Evolutionary conservation across 2,888 invertebrate species (phyloP), one percentile per base, ranked within the genome.

Genomic region (Synergus gifuensis): DNA sequence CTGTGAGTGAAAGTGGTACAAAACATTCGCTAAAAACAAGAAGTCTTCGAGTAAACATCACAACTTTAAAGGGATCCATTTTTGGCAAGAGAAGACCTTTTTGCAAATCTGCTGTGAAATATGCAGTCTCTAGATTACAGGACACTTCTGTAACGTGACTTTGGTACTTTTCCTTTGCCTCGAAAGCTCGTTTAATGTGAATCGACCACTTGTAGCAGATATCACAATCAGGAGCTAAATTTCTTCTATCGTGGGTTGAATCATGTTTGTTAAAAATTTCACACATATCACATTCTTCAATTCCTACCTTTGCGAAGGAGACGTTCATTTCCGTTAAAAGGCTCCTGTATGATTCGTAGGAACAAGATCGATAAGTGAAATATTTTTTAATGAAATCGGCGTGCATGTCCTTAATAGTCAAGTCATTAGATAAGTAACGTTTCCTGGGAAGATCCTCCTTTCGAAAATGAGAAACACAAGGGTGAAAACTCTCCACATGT

Each of bases 361-460:
- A 82, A 76, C 69, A 44, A 2, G 14, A 18, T 49, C 67, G n/a
- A 54, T n/a, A 22, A 7, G 60, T 22, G 28, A 78, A 62, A 77
- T 79, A n/a, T 79, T 77, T 81, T 4, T 76, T 22, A 3, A 40
- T 66, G 63, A 78, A 82, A 79, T 81, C 79, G 22, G 77, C 66
- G 42, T 81, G 82, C 82, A 82, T 81, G 18, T 79, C 79, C 14
- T 63, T 73, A 60, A 81, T 78, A 16, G 77, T 76, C 8, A 82
- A 49, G 22, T 81, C 76, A 64, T 66, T 60, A 14, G 79, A 36
- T n/a, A 81, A 58, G 49, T 82, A 82, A 14, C 80, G 79, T 44
- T 11, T 64, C 40, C 49, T 79, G 0, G 80, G 78, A 76, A 77
- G 73, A 69, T 79, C 77, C 12, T 62, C 58, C 58, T 79, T 49